Evolutionary conservation across 2,797 vertebrate genomes (phyloP), one percentile per base, ranked within the genome.

Genomic region (Gambelia wislizenii): DNA sequence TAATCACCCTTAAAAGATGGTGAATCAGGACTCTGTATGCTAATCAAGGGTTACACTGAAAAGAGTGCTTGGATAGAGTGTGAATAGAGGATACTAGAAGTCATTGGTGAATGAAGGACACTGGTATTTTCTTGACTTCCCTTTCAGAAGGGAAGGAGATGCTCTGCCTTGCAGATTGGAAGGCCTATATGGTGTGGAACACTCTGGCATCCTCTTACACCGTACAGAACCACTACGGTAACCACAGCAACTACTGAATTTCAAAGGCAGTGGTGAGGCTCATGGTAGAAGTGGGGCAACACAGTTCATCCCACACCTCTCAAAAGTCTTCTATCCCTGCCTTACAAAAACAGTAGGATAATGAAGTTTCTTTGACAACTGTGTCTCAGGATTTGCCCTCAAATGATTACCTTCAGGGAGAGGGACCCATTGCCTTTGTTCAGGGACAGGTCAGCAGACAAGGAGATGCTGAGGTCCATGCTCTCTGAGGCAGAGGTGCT

Each of bases 401-500:
- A 22, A 91, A 52, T 1, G 92, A 91, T 98, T 95, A 99, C 99
- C 98, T 97, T 98, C 90, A 98, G 69, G 42, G 97, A 97, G 42
- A 98, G 91, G 1, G 98, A 98, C 39, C 97, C 97, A 0, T 86
- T 96, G 89, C 98, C 98, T 94, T 97, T 98, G 97, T 96, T 97
- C 90, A 97, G 91, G 0, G 98, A 96, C 92, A 99, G 91, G 94
- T 98, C 98, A 0, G 96, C 95, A 0, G 97, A 98, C 80, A 98
- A 72, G 47, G 97, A 97, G 84, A 95, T 79, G 87, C 92, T 94
- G 47, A 98, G 96, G 93, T 99, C 98, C 96, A 97, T 95, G 95
- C 96, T 98, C 90, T 98, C 98, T 0, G 98, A 98, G 2, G 94
- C 96, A 22, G 97, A 98, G 75, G 97, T 88, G 95, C 98, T 99